Conservation (phyloP, 1,140 invertebrate genomes). For the Acarapis woodi region DNA sequence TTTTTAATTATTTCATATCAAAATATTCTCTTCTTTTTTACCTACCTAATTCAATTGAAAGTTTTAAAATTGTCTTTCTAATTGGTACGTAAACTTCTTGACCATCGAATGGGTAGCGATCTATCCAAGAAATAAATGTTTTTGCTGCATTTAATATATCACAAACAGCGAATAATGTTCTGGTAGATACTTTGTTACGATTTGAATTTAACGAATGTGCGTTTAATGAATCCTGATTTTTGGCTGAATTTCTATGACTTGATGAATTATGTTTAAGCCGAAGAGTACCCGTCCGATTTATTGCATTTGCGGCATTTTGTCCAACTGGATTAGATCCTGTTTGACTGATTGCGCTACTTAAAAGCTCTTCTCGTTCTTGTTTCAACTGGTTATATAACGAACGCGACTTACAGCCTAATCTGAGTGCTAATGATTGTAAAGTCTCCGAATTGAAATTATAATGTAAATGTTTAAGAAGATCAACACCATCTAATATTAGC, state of each 20-base stretch:
- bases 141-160: slow-evolving; percentile 52
- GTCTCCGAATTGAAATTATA: slow-evolving; percentile 70
- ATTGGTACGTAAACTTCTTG: slow-evolving; percentile 33
- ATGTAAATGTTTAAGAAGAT: slow-evolving; percentile 57
- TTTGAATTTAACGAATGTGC: too few relatives aligned
- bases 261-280: slow-evolving; percentile 14
- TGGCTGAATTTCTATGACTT: slow-evolving; percentile 17
- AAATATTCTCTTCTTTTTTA: too few relatives aligned
- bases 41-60: slow-evolving; percentile 55
- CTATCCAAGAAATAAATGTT: slow-evolving; percentile 54
- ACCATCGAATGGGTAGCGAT: slow-evolving; percentile 36
- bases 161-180: slow-evolving; percentile 48
- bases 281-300: too few relatives aligned
- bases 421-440: slow-evolving; percentile 51
- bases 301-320: too few relatives aligned
- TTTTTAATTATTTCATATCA: too few relatives aligned
- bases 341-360: background rate
- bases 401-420: slow-evolving; percentile 47
- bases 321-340: too few relatives aligned
- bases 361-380: slow-evolving; percentile 1
- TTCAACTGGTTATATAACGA: slow-evolving; percentile 38
- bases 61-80: slow-evolving; percentile 35
- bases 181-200: slow-evolving; percentile 38
- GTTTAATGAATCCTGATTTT: slow-evolving; percentile 20
- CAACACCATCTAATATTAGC: slow-evolving; percentile 59